A percentile compares a stretch with the other conserved stretches of the same genome.
Conservation (phyloP, 2,888 invertebrate species). For the Octodonta nipae region DNA sequence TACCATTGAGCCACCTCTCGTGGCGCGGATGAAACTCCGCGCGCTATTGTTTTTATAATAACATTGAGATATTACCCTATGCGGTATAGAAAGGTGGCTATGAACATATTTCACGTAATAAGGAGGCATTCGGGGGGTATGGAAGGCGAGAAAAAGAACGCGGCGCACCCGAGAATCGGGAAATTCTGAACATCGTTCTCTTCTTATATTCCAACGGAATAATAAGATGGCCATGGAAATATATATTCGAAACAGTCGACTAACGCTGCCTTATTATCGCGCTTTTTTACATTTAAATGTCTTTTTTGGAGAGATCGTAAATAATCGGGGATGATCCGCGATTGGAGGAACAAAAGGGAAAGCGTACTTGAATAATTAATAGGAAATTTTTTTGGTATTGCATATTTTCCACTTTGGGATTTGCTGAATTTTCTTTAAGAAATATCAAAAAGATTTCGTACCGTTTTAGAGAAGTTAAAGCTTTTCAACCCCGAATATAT, state of each 20-base stretch:
- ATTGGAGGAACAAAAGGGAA: too few relatives aligned
- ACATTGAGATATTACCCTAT: constrained; percentile 35
- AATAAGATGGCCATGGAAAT: constrained; percentile 27
- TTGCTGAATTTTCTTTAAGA: too few relatives aligned
- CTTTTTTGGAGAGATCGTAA: constrained; percentile 15
- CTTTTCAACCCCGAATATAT: too few relatives aligned
- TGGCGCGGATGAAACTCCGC: constrained; percentile 16
- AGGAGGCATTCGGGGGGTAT: constrained; percentile 24
- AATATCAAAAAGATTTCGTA: too few relatives aligned
- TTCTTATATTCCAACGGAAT: constrained; percentile 19
- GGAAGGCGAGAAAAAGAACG: constrained; percentile 5
- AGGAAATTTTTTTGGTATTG: too few relatives aligned
- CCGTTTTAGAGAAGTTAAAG: too few relatives aligned
- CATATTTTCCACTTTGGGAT: too few relatives aligned
- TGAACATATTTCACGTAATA: constrained; percentile 35
- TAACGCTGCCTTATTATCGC: constrained; percentile 21
- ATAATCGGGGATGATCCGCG: too few relatives aligned
- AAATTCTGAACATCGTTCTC: constrained; percentile 28
- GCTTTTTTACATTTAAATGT: constrained; percentile 16
- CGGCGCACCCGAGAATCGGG: constrained; percentile 8
- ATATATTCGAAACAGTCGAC: constrained; percentile 19
- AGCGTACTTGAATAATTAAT: too few relatives aligned
- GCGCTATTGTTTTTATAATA: constrained; percentile 34
- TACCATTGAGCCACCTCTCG: constrained; percentile 14
- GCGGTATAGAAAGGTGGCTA: constrained; percentile 35